Evolutionary conservation across 2,888 invertebrate species (phyloP).

Genomic region (Apodemia mormo): DNA sequence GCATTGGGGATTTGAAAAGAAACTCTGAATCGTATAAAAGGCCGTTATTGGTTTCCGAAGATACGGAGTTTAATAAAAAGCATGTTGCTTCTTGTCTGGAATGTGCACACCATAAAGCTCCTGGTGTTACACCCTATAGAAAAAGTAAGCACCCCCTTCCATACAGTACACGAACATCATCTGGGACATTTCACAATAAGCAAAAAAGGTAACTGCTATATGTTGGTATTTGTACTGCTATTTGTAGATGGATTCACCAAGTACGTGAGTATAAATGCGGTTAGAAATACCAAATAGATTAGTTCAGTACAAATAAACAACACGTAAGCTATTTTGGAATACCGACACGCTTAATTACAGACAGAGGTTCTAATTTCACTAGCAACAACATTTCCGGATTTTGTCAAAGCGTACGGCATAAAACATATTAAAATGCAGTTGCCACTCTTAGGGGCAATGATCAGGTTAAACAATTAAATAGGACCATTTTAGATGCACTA

Average conservation of each 20-base stretch:
- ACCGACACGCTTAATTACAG: conserved; percentile 36
- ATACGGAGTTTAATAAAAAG: conserved; percentile 37
- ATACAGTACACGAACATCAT: conserved; percentile 42
- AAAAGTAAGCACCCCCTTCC: conserved; percentile 35
- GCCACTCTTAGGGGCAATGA: background rate
- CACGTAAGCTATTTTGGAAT: conserved; percentile 36
- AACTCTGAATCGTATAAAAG: conserved; percentile 24
- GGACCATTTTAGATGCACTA: conserved; percentile 33
- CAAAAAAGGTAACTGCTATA: conserved; percentile 34
- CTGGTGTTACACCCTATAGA: conserved; percentile 37
- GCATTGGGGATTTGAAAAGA: conserved; percentile 36
- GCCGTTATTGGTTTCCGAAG: conserved; percentile 38
- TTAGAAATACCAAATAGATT: conserved; percentile 20
- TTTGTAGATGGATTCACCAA: conserved; percentile 29
- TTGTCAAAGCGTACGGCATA: background rate
- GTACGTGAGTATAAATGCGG: background rate
- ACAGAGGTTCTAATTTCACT: conserved; percentile 34
- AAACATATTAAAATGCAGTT: background rate
- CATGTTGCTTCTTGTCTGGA: conserved; percentile 34
- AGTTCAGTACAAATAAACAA: conserved; percentile 30
- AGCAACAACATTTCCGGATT: conserved; percentile 33
- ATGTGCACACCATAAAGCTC: conserved; percentile 25
- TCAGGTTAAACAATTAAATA: conserved; percentile 28
- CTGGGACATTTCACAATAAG: conserved; percentile 37
- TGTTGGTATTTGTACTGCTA: no score